Evolutionary conservation across 1,140 invertebrate genomes (phyloP).

Genomic region (Drosophila ogumai): DNA sequence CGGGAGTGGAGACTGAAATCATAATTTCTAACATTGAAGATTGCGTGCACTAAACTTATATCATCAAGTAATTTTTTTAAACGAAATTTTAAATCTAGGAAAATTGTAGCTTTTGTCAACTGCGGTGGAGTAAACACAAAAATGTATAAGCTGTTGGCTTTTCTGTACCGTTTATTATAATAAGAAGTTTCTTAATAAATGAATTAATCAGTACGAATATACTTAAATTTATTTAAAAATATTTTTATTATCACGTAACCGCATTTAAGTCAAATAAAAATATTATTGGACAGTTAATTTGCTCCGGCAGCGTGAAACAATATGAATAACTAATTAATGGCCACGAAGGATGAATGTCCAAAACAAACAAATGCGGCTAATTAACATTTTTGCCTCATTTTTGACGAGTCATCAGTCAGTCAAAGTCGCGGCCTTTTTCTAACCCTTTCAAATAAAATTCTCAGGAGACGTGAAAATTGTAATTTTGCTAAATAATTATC

Average conservation of each 20-base stretch:
- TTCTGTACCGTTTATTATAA: neutral
- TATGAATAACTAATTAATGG: constrained; percentile 74
- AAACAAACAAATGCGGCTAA: constrained; percentile 68
- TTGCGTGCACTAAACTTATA: neutral
- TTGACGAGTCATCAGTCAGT: constrained; percentile 61
- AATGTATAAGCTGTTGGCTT: neutral
- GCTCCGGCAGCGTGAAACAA: constrained; percentile 11
- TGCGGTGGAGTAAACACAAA: neutral
- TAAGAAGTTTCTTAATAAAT: neutral
- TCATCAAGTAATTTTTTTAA: neutral
- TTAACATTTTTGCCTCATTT: constrained; percentile 57
- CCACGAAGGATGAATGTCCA: constrained; percentile 5
- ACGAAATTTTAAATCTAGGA: neutral
- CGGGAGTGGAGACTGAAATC: constrained; percentile 33
- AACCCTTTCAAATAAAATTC: constrained; percentile 6
- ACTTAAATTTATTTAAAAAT: neutral
- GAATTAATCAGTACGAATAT: neutral
- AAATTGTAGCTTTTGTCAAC: neutral
- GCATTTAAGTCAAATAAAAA: neutral
- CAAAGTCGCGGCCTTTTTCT: constrained; percentile 16
- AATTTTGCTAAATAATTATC: neutral
- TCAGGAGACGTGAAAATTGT: neutral
- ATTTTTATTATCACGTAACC: neutral
- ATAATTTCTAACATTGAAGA: constrained; percentile 61
- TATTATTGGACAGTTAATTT: constrained; percentile 29